Evolutionary conservation across 2,113 vertebrate genomes (phyloP), one percentile per base, ranked within the genome.

Genomic region (mouse (Mus musculus)): DNA sequence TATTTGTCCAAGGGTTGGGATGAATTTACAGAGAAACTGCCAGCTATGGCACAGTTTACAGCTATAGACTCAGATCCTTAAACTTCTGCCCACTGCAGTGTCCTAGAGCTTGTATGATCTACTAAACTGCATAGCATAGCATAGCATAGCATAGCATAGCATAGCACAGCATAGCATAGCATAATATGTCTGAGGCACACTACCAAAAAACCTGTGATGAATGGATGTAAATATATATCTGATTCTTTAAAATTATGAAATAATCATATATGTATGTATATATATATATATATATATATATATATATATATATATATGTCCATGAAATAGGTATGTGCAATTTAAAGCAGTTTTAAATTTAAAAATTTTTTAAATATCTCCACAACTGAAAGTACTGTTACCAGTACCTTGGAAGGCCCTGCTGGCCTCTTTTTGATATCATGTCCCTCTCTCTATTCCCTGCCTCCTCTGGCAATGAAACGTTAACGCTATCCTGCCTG

Each of bases 231-330:
- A 9, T 20, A 36, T 46, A 17, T 10, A 1, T 56, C 30, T 75
- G 36, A 89, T 24, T 30, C 42, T 85, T 96, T 91, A 46, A 91
- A 86, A 90, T 56, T 81, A 49, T 46, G n/a, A 93, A 90, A 49
- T 82, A 93, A 93, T 87, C 52, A 86, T 67, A 76, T 10, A 39
- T 73, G 28, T 69, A 5, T 33, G 12, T 3, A 36, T 16, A 59
- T 80, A 9, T 33, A 36, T 76, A 78, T 94, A 1, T 14, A 72
- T 17, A 89, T 20, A 91, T 36, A 54, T 54, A 56, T 9, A 52
- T 17, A 46, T 11, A 4, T 8, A 52, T 4, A 36, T 54, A 17
- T 49, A 56, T 76, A 80, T 93, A 3, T 59, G 56, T 63, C 4
- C 4, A 65, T 88, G 52, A 90, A 97, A 90, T 89, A 30, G 39